Evolutionary conservation across 2,797 vertebrate genomes (phyloP).

Genomic region (Mormyrus hasselquistii): DNA sequence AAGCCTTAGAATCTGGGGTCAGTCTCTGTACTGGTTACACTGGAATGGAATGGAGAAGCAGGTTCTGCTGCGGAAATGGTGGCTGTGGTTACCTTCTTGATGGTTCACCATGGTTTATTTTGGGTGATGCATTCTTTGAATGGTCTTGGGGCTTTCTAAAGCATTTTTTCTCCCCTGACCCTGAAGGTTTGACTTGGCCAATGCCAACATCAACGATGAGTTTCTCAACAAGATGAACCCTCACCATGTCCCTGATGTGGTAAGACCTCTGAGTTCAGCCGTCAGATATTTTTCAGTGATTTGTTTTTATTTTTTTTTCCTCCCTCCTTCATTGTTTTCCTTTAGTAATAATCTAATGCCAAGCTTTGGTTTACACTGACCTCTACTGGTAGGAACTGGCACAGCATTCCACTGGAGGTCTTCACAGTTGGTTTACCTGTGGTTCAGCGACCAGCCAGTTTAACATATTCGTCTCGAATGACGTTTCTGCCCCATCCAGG

Average conservation of each 20-base stretch:
- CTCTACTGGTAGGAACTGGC: slow-evolving; percentile 36
- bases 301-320: neutral
- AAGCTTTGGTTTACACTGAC: slow-evolving; percentile 28
- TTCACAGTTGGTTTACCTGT: neutral
- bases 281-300: neutral
- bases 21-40: neutral
- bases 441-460: too few species aligned
- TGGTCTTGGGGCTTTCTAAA: neutral
- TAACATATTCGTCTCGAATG: neutral
- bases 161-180: neutral
- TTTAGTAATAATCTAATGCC: neutral
- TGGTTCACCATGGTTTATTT: neutral
- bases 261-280: slow-evolving; percentile 44
- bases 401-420: neutral
- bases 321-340: neutral
- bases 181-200: slow-evolving; percentile 85
- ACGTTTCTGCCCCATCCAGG: slow-evolving; percentile 49
- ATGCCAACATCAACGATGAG: slow-evolving; percentile 92
- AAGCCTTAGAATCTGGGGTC: neutral
- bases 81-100: neutral
- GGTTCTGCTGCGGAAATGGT: neutral
- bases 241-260: slow-evolving; percentile 85
- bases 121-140: neutral
- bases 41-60: neutral
- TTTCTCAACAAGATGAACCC: slow-evolving; percentile 91